Conservation (phyloP, 2,797 vertebrate species). For the Oryzias sinensis region DNA sequence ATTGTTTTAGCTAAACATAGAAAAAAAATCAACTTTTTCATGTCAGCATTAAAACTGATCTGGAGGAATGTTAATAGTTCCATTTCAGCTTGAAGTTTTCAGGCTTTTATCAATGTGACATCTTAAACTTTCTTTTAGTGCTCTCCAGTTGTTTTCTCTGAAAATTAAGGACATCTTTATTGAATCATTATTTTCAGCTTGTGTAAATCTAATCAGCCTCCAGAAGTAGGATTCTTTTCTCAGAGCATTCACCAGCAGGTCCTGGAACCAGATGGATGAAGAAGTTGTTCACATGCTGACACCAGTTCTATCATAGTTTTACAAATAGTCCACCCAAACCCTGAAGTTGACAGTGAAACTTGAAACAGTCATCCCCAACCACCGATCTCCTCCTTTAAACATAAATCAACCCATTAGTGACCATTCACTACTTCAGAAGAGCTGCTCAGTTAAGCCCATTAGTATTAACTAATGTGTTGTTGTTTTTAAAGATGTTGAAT, state of each 20-base stretch:
- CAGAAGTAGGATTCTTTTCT: conserved; percentile 28
- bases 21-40: no score
- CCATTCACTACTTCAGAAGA: conserved; percentile 20
- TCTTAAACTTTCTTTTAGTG: conserved; percentile 18
- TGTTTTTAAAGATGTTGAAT: no score
- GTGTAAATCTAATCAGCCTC: conserved; percentile 28
- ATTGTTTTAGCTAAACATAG: no score
- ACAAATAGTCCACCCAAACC: conserved; percentile 30
- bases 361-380: conserved; percentile 14
- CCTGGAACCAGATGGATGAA: conserved; percentile 39
- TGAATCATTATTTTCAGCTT: conserved; percentile 38
- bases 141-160: conserved; percentile 23
- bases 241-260: no score
- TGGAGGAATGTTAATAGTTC: no score
- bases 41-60: no score
- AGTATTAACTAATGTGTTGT: no score
- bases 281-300: no score
- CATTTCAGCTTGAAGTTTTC: conserved; percentile 5
- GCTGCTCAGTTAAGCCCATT: conserved; percentile 1
- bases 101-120: no score
- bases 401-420: conserved; percentile 22
- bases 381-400: conserved; percentile 19
- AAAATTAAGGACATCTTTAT: conserved; percentile 12
- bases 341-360: conserved; percentile 12
- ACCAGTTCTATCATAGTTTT: conserved; percentile 23